These are phyloP conservation scores for Hippocampus abdominalis DNA, from an alignment of 2,113 vertebrate genomes.

Conservation along the genomic window DNA sequence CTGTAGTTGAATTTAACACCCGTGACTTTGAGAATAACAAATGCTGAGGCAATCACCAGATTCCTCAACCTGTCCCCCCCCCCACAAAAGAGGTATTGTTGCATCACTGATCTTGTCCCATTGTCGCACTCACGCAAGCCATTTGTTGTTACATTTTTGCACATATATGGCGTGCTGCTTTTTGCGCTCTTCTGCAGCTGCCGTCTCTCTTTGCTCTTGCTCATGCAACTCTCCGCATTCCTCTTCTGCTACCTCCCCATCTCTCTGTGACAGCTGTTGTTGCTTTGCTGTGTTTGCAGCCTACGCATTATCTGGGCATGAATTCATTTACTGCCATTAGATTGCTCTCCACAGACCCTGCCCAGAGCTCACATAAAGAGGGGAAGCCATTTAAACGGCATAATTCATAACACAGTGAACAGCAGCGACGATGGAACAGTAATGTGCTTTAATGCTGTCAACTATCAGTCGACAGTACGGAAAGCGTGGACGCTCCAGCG, in stretches of 20 bases:
- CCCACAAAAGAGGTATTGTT: slow-evolving; percentile 33
- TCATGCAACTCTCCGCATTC: slow-evolving; percentile 2
- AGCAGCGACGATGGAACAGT: slow-evolving; percentile 41
- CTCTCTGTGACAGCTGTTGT: slow-evolving; percentile 59
- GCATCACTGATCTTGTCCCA: slow-evolving; percentile 30
- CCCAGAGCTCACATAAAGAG: slow-evolving; percentile 53
- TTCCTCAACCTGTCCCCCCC: slow-evolving; percentile 41
- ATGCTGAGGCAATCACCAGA: slow-evolving; percentile 60
- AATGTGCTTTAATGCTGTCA: slow-evolving; percentile 61
- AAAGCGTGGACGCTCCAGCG: slow-evolving; percentile 23
- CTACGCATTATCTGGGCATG: slow-evolving; percentile 58
- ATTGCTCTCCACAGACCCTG: slow-evolving; percentile 54
- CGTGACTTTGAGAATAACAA: slow-evolving; percentile 44
- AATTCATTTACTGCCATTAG: slow-evolving; percentile 69
- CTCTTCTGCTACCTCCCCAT: slow-evolving; percentile 23
- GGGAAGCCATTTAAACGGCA: slow-evolving; percentile 60
- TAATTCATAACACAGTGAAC: slow-evolving; percentile 57
- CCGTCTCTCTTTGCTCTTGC: slow-evolving; percentile 17
- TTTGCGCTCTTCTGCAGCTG: slow-evolving; percentile 32
- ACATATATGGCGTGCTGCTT: slow-evolving; percentile 8
- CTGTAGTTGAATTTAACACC: too few species aligned
- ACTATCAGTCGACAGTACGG: slow-evolving; percentile 41
- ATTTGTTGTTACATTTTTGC: slow-evolving; percentile 44
- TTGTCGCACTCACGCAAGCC: slow-evolving; percentile 36
- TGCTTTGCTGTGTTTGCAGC: slow-evolving; percentile 62